Base-by-base conservation (phyloP, 2,888 invertebrate species). In the Agrotis ipsilon region DNA sequence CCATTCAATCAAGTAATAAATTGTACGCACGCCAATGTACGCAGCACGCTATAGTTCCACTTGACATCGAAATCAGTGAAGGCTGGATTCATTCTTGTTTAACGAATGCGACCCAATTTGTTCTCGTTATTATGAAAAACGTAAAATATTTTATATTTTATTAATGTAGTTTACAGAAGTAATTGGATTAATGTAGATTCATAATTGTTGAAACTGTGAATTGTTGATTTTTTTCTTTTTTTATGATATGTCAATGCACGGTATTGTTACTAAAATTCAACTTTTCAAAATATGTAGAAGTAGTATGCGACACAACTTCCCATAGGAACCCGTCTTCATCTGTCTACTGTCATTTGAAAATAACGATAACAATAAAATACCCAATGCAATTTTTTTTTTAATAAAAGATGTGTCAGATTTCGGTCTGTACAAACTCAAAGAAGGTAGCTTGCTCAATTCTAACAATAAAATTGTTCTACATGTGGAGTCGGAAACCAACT, bases 41-140 rank as follows among this genome's bases (percentile, higher is more conserved):
- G 81, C 27, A 60, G 24, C 43, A 75, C 68, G 77, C 39, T 48
- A 75, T 69, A 75, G 70, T 68, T 62, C 82, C 81, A 81, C 82
- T 82, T 85, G 81, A 81, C 83, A 79, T 79, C 84, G 68, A 82
- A 80, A 71, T 72, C 72, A 81, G 81, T 81, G 83, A 81, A 77
- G 81, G 75, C 80, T 79, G 73, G 67, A 80, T 81, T 79, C 70
- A 72, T 83, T 82, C 77, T 74, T 71, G 76, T 73, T 76, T 84
- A 84, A 84, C 80, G 78, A 82, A 80, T 64, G 62, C 74, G 87
- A 86, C 87, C 86, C 84, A 86, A 87, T 88, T 89, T 78, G 61
- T 58, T 73, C 80, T 86, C 79, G 80, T 84, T 84, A 83, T 72
- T 83, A 86, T 80, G 83, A 83, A 85, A 86, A 86, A 79, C 72